Evolutionary conservation across 2,888 invertebrate genomes (phyloP), one percentile per base, ranked within the genome.

Genomic region (Lepidochrysops patricia): DNA sequence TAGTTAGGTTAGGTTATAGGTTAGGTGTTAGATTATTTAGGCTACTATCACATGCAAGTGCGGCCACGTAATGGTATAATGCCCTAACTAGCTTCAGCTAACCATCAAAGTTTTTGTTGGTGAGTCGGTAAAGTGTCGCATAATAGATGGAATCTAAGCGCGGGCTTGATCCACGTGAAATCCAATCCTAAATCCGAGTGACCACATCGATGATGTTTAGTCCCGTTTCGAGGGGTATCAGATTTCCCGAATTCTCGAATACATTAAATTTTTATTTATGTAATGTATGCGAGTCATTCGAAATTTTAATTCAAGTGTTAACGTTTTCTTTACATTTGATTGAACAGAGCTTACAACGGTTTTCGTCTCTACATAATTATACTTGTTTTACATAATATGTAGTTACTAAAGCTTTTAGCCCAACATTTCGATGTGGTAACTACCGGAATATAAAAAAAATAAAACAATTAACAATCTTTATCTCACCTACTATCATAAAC

Each of bases 241-340:
- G 54, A 32, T 54, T 52, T 54, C 54, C 19, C 19, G 32, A 54
- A 29, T 29, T 32, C 54, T 54, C 19, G 54, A 29, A 54, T 29
- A 54, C 29, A 19, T 54, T 54, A 32, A 54, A 54, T 19, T 54
- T 32, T 54, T 54, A 54, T 54, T 32, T 54, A 54, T 32, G 54
- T 32, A 19, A 54, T 54, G 54, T 52, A 52, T 54, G 54, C 54
- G 32, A 15, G 54, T 54, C 32, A 43, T 43, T 43, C 23, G 23
- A 43, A 43, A 43, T 43, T 43, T 43, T 43, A 43, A 43, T 43
- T 19, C 43, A 15, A 43, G 43, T 43, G 43, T 23, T 43, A 43
- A 43, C 43, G 9, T 43, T 43, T 43, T 43, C 19, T 43, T 43
- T 43, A 43, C 43, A 12, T 43, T 12, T 9, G 1, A 6, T 2